A percentile compares a stretch with the other conserved stretches of the same genome.
Conservation (phyloP, 2,888 invertebrate genomes). For the Sesamia inferens region DNA sequence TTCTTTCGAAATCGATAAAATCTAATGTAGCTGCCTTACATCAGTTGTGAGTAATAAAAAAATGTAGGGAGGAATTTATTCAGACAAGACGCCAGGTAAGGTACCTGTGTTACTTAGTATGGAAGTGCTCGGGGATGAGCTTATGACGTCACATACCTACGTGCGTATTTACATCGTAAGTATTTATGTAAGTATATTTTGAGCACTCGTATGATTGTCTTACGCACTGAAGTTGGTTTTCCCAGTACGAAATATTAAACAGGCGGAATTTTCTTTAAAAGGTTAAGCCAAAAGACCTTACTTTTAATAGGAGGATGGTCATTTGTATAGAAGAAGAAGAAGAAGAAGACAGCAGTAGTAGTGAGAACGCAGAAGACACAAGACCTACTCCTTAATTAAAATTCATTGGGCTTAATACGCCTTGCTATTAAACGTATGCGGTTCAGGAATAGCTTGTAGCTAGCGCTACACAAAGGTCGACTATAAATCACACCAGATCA, state of each 20-base stretch:
- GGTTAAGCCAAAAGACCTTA: not conserved
- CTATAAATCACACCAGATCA: no score
- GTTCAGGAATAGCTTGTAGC: no score
- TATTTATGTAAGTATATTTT: slow-evolving; percentile 31
- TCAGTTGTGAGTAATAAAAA: slow-evolving; percentile 63
- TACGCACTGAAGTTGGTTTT: not conserved
- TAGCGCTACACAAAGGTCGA: no score
- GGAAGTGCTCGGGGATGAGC: slow-evolving; percentile 36
- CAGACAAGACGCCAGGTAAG: slow-evolving; percentile 50
- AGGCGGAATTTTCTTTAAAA: not conserved
- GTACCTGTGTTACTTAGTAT: slow-evolving; percentile 37
- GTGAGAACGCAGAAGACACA: not conserved
- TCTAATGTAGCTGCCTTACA: slow-evolving; percentile 64
- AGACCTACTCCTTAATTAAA: not conserved
- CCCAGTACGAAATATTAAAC: not conserved
- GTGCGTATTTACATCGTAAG: slow-evolving; percentile 29
- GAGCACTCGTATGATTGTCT: slow-evolving; percentile 36
- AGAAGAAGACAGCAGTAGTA: not conserved
- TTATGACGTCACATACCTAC: slow-evolving; percentile 47
- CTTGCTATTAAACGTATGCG: no score
- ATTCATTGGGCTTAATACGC: no score
- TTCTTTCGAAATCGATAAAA: slow-evolving; percentile 66
- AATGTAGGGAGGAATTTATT: slow-evolving; percentile 62
- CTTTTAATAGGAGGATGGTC: not conserved
- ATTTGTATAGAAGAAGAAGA: not conserved